Conservation (phyloP, 2,797 vertebrate species). For the Myripristis murdjan region DNA sequence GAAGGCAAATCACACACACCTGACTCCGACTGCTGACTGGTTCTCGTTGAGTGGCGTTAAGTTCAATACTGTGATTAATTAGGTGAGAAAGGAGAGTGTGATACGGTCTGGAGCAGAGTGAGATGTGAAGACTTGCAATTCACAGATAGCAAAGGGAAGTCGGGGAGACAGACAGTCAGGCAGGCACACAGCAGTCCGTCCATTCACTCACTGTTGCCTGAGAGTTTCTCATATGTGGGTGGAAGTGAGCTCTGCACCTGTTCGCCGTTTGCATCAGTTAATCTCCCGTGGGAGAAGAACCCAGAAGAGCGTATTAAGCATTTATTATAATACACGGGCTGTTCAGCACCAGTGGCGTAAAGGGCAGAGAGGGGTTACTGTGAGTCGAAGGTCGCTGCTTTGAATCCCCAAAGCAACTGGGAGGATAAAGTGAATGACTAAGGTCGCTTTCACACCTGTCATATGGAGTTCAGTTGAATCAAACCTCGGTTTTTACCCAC, state of each 20-base stretch:
- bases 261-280: slow-evolving; percentile 49
- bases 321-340: slow-evolving; percentile 1
- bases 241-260: slow-evolving; percentile 53
- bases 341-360: background rate
- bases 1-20: slow-evolving; percentile 23
- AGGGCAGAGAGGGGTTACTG: too few species aligned
- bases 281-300: slow-evolving; percentile 11
- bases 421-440: slow-evolving; percentile 9
- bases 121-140: slow-evolving; percentile 60
- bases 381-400: slow-evolving; percentile 1
- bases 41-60: slow-evolving; percentile 59
- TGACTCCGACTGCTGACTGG: slow-evolving; percentile 34
- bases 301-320: background rate
- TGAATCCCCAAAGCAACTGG: background rate
- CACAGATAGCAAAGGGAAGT: slow-evolving; percentile 37
- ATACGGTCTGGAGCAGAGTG: slow-evolving; percentile 50
- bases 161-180: slow-evolving; percentile 23
- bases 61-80: slow-evolving; percentile 76
- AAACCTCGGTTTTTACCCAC: too few species aligned
- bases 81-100: slow-evolving; percentile 67
- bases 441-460: too few species aligned
- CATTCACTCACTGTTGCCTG: slow-evolving; percentile 39
- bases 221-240: slow-evolving; percentile 54
- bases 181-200: slow-evolving; percentile 35
- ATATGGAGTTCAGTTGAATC: too few species aligned